A percentile compares a stretch with the other conserved stretches of the same genome.
These are phyloP conservation scores for Melanotaenia pygmaea DNA, from an alignment of 2,797 vertebrate species.

Conservation along the genomic window DNA sequence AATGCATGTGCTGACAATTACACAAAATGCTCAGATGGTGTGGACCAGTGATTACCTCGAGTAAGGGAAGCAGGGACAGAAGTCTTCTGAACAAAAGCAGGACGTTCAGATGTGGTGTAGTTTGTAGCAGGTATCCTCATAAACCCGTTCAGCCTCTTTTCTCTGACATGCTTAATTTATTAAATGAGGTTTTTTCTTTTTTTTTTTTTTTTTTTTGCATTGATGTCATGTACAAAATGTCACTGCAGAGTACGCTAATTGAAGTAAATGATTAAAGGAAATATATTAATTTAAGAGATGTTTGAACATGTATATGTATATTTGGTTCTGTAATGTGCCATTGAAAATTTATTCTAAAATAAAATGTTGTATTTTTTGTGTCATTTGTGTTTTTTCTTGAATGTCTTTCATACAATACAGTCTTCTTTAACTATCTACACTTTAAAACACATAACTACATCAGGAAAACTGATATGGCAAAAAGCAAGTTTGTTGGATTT, in stretches of 20 bases:
- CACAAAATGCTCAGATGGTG: slow-evolving; percentile 16
- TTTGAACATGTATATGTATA: slow-evolving; percentile 93
- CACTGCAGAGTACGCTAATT: slow-evolving; percentile 76
- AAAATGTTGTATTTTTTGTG: slow-evolving; percentile 99
- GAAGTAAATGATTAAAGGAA: slow-evolving; percentile 65
- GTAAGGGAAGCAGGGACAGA: slow-evolving; percentile 39
- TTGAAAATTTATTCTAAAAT: slow-evolving; percentile 87
- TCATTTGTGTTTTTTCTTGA: slow-evolving; percentile 72
- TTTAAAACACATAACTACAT: slow-evolving; percentile 4
- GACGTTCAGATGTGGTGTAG: slow-evolving; percentile 60
- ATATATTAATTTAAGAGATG: slow-evolving; percentile 84
- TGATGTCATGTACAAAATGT: slow-evolving; percentile 92
- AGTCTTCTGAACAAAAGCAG: slow-evolving; percentile 19
- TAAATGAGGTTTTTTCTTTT: slow-evolving; percentile 77
- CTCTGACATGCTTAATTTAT: slow-evolving; percentile 95
- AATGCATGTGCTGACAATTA: neutral
- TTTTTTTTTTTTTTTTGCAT: slow-evolving; percentile 75
- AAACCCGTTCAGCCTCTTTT: slow-evolving; percentile 68
- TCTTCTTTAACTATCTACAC: neutral
- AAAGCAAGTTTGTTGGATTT: neutral
- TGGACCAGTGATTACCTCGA: slow-evolving; percentile 46
- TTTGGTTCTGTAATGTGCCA: slow-evolving; percentile 95
- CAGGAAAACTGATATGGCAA: neutral
- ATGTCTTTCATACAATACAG: neutral
- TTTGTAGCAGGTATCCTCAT: slow-evolving; percentile 68